Evolutionary conservation across 2,888 invertebrate genomes (phyloP).

Genomic region (Toxonevra muliebris): DNA sequence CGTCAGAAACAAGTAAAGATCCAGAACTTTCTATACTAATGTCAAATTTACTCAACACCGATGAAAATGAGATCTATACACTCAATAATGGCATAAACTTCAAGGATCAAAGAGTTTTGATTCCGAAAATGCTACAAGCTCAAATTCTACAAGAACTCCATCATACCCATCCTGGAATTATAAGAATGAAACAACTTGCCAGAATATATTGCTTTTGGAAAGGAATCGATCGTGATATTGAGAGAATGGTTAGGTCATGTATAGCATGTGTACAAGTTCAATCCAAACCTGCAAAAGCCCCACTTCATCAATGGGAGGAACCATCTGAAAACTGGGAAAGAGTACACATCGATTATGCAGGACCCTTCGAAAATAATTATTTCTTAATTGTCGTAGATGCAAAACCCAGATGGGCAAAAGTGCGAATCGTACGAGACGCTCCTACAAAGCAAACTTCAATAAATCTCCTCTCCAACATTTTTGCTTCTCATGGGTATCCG

Average conservation of each 20-base stretch:
- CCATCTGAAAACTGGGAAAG: neutral
- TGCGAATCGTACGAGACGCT: neutral
- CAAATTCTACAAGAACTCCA: constrained; percentile 9
- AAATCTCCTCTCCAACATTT: neutral
- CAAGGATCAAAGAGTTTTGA: constrained; percentile 8
- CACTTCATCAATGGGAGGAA: constrained; percentile 2
- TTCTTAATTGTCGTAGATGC: neutral
- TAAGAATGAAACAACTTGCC: neutral
- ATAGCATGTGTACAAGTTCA: neutral
- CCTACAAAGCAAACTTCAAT: neutral
- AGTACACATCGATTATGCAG: neutral
- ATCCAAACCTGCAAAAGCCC: constrained; percentile 8
- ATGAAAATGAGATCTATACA: too few species aligned
- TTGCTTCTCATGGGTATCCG: neutral
- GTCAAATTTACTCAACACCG: too few species aligned
- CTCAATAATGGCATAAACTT: too few species aligned
- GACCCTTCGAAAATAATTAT: neutral
- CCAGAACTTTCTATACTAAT: too few species aligned
- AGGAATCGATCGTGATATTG: constrained; percentile 10
- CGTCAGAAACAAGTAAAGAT: too few species aligned
- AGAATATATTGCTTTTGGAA: constrained; percentile 6
- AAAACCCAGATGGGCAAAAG: neutral
- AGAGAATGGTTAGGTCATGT: constrained; percentile 6
- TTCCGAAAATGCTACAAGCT: constrained; percentile 11
- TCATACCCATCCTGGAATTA: constrained; percentile 7